Conservation (phyloP, 2,797 vertebrate genomes). For the Micropoecilia bifurca region DNA sequence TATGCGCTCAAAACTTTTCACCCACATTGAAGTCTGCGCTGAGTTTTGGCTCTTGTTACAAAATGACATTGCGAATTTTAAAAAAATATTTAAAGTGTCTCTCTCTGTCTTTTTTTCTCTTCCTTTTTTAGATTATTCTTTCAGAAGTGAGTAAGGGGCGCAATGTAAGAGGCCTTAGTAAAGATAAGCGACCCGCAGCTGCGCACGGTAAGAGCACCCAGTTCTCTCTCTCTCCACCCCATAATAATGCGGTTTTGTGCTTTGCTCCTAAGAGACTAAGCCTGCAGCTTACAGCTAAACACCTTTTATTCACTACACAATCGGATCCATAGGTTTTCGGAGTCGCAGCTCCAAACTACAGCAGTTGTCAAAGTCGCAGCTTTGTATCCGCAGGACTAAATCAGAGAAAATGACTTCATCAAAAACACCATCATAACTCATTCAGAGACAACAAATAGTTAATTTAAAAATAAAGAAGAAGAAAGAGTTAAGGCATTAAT, state of each 20-base stretch:
- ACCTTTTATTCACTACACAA: slow-evolving; percentile 56
- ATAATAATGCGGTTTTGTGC: slow-evolving; percentile 36
- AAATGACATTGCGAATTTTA: background rate
- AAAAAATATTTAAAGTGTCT: background rate
- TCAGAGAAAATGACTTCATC: background rate
- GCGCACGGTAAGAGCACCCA: slow-evolving; percentile 55
- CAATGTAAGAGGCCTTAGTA: slow-evolving; percentile 68
- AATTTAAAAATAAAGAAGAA: background rate
- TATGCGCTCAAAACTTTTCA: slow-evolving; percentile 25
- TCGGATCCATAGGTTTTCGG: slow-evolving; percentile 44
- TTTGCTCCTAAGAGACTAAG: slow-evolving; percentile 42
- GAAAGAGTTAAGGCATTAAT: background rate
- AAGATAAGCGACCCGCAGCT: slow-evolving; percentile 51
- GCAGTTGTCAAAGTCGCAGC: background rate
- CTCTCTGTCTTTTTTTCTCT: background rate
- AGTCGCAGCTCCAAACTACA: background rate
- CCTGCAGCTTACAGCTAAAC: slow-evolving; percentile 48
- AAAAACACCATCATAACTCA: background rate
- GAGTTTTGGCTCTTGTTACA: background rate
- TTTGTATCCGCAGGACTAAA: background rate
- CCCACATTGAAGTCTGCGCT: background rate
- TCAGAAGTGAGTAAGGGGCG: slow-evolving; percentile 37
- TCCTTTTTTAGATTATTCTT: slow-evolving; percentile 1
- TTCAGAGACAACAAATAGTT: background rate
- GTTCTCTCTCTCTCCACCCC: slow-evolving; percentile 8